phyloP scores from a whole-genome alignment of 2,888 invertebrate species.

The Gryllus longicercus region DNA sequence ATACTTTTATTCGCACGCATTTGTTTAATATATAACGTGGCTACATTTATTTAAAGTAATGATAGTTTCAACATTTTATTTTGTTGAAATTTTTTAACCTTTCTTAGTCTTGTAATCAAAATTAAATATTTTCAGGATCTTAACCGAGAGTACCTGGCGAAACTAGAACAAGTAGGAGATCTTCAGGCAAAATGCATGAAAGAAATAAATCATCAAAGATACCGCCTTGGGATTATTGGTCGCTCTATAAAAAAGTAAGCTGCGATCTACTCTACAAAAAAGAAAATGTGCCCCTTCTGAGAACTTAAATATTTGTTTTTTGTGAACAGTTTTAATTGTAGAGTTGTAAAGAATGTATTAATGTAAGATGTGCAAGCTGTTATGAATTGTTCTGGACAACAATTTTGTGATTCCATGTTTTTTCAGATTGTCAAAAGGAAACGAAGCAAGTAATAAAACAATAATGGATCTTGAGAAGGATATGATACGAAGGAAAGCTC shows the following conservation, averaged over 20 bases:
- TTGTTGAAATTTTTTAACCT: no score
- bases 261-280: no score
- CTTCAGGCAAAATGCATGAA: conserved; percentile 84
- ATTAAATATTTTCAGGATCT: conserved; percentile 54
- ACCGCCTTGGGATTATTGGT: conserved; percentile 78
- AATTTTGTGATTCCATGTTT: conserved; percentile 19
- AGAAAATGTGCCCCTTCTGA: no score
- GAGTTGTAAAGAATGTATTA: conserved; percentile 30
- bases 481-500: conserved; percentile 77
- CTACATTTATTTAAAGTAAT: no score
- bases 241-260: conserved; percentile 77
- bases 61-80: conserved; percentile 35
- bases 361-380: conserved; percentile 19
- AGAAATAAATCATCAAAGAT: conserved; percentile 86
- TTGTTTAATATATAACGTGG: no score
- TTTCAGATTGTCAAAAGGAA: conserved; percentile 40
- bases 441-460: conserved; percentile 49
- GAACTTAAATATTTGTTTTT: background rate
- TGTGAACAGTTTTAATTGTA: conserved; percentile 22
- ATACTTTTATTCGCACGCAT: no score
- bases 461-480: conserved; percentile 63
- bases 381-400: background rate
- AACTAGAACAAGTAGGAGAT: conserved; percentile 78
- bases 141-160: conserved; percentile 79
- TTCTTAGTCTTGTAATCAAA: no score